A percentile compares a stretch with the other conserved stretches of the same genome.
Evolutionary conservation across 2,888 invertebrate genomes (phyloP).

Genomic region (Lacanobia oleracea): DNA sequence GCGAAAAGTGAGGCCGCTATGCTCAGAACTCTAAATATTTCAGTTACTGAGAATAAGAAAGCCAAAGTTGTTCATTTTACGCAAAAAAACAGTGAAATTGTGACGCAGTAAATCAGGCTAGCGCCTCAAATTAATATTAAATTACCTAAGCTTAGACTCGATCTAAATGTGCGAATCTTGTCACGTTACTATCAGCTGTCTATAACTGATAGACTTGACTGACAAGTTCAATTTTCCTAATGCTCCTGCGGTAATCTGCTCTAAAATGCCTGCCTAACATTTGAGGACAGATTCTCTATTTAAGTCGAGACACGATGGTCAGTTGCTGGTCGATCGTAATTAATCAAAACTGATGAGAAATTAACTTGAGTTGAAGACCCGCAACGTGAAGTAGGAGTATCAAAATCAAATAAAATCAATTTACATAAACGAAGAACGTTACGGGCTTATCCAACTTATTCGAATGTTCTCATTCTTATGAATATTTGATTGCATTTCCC

Average conservation of each 20-base stretch:
- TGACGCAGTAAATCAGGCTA: conserved; percentile 11
- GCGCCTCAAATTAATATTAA: conserved; percentile 1
- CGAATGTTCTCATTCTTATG: conserved; percentile 44
- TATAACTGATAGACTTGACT: conserved; percentile 16
- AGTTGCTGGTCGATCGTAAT: conserved; percentile 13
- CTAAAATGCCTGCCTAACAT: conserved; percentile 19
- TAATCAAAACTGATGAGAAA: conserved; percentile 34
- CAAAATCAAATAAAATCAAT: conserved; percentile 47
- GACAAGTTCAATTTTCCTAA: conserved; percentile 44
- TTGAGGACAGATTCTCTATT: conserved; percentile 15
- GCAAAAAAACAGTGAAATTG: no score
- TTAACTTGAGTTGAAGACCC: conserved; percentile 6
- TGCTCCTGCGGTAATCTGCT: conserved; percentile 19
- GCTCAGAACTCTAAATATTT: no score
- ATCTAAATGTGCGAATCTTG: conserved; percentile 17
- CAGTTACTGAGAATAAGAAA: no score
- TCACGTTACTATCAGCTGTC: conserved; percentile 20
- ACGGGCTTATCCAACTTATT: conserved; percentile 42
- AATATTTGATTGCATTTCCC: conserved; percentile 55
- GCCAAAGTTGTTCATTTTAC: no score
- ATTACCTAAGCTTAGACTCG: conserved; percentile 23
- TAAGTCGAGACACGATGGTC: conserved; percentile 8
- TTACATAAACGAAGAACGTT: conserved; percentile 33
- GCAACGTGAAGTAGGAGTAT: conserved; percentile 20
- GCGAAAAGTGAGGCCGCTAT: no score